These are phyloP conservation scores for Apamea epomidion DNA, from an alignment of 2,888 invertebrate genomes.

Conservation along the genomic window DNA sequence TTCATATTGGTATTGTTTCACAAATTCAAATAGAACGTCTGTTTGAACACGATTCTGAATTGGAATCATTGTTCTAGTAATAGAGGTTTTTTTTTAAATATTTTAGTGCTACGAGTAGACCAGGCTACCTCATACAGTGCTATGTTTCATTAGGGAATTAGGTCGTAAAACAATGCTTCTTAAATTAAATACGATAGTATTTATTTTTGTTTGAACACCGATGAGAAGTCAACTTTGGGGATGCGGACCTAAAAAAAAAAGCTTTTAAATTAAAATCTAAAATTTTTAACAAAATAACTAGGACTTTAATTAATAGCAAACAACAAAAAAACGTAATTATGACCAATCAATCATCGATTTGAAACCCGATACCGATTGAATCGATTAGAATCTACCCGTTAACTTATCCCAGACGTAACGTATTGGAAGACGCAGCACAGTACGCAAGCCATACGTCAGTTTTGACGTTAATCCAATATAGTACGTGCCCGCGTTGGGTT, in stretches of 20 bases:
- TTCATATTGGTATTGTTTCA: conserved; percentile 24
- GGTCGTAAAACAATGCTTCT: background rate
- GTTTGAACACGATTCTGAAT: conserved; percentile 40
- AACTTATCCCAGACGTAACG: conserved; percentile 60
- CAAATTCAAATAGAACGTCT: conserved; percentile 32
- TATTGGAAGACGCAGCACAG: conserved; percentile 73
- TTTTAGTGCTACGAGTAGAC: background rate
- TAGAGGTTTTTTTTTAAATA: background rate
- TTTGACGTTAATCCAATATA: conserved; percentile 89
- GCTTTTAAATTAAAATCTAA: background rate
- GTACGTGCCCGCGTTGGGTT: conserved; percentile 81
- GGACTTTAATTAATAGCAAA: background rate
- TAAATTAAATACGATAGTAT: background rate
- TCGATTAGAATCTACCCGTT: conserved; percentile 51
- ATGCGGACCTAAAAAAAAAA: background rate
- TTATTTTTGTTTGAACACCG: background rate
- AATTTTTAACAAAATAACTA: background rate
- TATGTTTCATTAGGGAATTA: background rate
- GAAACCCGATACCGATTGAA: conserved; percentile 12
- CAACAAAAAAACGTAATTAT: background rate
- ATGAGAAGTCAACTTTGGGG: background rate
- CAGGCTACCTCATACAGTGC: no score
- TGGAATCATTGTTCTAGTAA: conserved; percentile 40
- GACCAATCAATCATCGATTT: conserved; percentile 8
- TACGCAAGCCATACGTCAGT: conserved; percentile 84